A percentile compares a stretch with the other conserved stretches of the same genome.
These are phyloP conservation scores for Lepidothrix coronata DNA, from an alignment of 2,113 vertebrate genomes.

Conservation along the genomic window DNA sequence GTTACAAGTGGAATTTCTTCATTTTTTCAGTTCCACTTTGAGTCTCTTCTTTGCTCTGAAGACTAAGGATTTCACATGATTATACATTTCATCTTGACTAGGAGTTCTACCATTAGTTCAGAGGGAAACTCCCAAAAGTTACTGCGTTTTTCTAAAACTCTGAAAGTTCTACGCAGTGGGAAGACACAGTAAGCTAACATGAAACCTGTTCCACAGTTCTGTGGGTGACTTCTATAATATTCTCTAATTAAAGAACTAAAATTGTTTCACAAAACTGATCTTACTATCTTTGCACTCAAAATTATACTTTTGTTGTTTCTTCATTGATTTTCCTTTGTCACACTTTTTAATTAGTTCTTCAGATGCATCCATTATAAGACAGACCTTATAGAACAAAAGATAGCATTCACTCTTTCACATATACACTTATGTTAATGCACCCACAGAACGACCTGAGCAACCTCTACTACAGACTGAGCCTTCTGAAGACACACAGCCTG, in stretches of 20 bases:
- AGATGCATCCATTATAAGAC: not conserved
- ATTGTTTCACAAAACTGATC: not conserved
- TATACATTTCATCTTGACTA: not conserved
- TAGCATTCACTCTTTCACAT: not conserved
- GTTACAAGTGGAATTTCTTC: conserved; percentile 10
- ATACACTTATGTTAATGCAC: rapidly evolving
- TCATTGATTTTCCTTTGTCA: not conserved
- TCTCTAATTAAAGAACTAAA: not conserved
- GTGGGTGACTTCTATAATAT: not conserved
- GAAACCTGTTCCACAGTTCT: not conserved
- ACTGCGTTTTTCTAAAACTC: not conserved
- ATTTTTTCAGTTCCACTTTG: conserved; percentile 38
- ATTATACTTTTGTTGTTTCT: not conserved
- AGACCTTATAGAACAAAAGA: not conserved
- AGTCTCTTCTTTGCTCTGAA: not conserved
- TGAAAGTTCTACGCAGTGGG: not conserved
- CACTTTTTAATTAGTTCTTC: not conserved
- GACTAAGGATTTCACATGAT: not conserved
- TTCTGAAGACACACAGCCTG: not conserved
- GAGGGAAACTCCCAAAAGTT: not conserved
- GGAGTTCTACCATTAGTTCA: not conserved
- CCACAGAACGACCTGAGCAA: not conserved
- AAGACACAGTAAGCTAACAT: not conserved
- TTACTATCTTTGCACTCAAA: not conserved
- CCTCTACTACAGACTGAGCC: not conserved